phyloP scores from a whole-genome alignment of 1,140 invertebrate genomes.

The Dendrolimus kikuchii region DNA sequence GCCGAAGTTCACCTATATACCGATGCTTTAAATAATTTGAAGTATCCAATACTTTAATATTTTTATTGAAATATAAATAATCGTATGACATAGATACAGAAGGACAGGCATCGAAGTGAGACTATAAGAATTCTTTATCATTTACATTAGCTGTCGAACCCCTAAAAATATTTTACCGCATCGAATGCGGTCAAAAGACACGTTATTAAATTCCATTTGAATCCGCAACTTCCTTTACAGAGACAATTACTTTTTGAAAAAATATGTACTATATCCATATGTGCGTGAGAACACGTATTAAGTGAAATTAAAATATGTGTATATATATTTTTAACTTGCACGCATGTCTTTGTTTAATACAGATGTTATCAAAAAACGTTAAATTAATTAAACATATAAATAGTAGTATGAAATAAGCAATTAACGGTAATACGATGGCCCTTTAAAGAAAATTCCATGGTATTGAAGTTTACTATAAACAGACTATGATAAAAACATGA shows the following conservation, averaged over 20 bases:
- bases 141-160: no score
- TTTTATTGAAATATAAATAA: no score
- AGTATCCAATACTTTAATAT: no score
- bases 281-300: slow-evolving; percentile 38
- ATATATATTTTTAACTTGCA: slow-evolving; percentile 22
- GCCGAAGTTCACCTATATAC: no score
- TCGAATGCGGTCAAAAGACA: slow-evolving; percentile 29
- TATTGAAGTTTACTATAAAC: slow-evolving; percentile 2
- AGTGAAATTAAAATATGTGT: slow-evolving; percentile 10
- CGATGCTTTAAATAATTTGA: no score
- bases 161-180: slow-evolving; percentile 14
- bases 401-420: slow-evolving; percentile 14
- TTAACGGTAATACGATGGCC: slow-evolving; percentile 5
- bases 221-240: slow-evolving; percentile 47
- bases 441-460: no score
- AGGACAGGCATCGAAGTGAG: no score
- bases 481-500: slow-evolving; percentile 18
- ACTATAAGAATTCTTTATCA: no score
- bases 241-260: slow-evolving; percentile 47
- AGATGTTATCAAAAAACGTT: slow-evolving; percentile 22
- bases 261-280: slow-evolving; percentile 17
- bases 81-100: no score
- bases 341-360: slow-evolving; percentile 27
- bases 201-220: slow-evolving; percentile 30
- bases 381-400: not conserved